Percentiles rank a stretch among this genome's conserved stretches.
phyloP scores from a whole-genome alignment of 2,888 invertebrate species.

The Unio pictorum region DNA sequence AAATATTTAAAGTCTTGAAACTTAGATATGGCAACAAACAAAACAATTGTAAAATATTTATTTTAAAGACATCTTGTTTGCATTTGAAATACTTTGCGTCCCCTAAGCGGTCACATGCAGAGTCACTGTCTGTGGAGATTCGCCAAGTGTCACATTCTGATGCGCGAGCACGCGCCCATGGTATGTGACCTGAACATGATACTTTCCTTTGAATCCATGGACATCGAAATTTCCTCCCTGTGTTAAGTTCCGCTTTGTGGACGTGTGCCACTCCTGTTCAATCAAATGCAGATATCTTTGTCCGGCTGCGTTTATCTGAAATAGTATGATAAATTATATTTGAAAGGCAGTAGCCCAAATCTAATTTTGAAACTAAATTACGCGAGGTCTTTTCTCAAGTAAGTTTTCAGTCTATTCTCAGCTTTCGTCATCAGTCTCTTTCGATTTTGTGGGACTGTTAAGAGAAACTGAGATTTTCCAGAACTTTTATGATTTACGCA shows the following conservation, averaged over 20 bases:
- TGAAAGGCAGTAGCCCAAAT: neutral
- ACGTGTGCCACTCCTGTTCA: conserved; percentile 37
- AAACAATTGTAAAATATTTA: too few species aligned
- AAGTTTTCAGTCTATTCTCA: too few species aligned
- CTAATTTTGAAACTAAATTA: too few species aligned
- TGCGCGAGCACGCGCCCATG: conserved; percentile 20
- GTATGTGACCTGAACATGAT: conserved; percentile 31
- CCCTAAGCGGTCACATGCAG: conserved; percentile 12
- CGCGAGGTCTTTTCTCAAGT: too few species aligned
- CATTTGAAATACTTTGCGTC: too few species aligned
- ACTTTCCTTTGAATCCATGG: conserved; percentile 46
- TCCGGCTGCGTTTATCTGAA: conserved; percentile 32
- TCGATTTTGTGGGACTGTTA: too few species aligned
- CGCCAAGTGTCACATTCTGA: conserved; percentile 15
- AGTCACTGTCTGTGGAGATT: conserved; percentile 13
- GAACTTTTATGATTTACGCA: too few species aligned
- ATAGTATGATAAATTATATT: neutral
- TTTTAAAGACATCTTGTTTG: too few species aligned
- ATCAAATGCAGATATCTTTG: conserved; percentile 23
- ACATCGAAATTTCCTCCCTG: conserved; percentile 17
- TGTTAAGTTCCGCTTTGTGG: conserved; percentile 15
- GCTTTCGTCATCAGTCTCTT: too few species aligned
- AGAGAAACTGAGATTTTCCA: neutral
- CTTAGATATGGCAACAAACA: too few species aligned
- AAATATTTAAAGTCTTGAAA: too few species aligned